Evolutionary conservation across 2,888 invertebrate species (phyloP).

Genomic region (Cartodere bifasciata): DNA sequence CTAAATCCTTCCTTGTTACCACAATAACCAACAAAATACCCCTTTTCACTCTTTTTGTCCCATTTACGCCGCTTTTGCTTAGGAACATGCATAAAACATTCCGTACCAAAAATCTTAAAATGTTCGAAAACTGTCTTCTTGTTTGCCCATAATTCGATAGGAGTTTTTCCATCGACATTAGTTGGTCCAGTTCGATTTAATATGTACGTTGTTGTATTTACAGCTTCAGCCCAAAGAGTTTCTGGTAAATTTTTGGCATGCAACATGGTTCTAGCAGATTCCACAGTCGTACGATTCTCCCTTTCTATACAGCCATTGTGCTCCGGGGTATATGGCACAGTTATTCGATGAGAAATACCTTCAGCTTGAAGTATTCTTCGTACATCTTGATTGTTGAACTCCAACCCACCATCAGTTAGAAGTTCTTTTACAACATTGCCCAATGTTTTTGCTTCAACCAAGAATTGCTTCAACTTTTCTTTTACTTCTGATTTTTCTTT

Average conservation of each 20-base stretch:
- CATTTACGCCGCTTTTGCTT: not conserved
- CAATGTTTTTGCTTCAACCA: conserved; percentile 17
- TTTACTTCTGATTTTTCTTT: conserved; percentile 16
- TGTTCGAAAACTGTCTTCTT: conserved; percentile 22
- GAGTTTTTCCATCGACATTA: conserved; percentile 17
- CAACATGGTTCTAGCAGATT: conserved; percentile 22
- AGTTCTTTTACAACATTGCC: conserved; percentile 19
- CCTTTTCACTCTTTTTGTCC: conserved; percentile 2
- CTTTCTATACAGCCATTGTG: conserved; percentile 28
- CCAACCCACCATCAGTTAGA: conserved; percentile 21
- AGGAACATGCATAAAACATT: too few species aligned
- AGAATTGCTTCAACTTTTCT: conserved; percentile 14
- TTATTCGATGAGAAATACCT: conserved; percentile 22
- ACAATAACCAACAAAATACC: conserved; percentile 4
- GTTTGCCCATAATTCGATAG: conserved; percentile 27
- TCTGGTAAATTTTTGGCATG: conserved; percentile 6
- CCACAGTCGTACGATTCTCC: conserved; percentile 26
- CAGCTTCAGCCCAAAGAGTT: conserved; percentile 26
- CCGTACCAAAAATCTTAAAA: not conserved
- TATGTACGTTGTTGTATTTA: conserved; percentile 16
- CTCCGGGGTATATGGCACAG: conserved; percentile 24
- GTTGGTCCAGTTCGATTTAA: conserved; percentile 17
- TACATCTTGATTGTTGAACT: conserved; percentile 21
- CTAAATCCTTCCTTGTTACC: conserved; percentile 2
- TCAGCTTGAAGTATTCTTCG: conserved; percentile 13